Evolutionary conservation across 1,140 invertebrate species (phyloP).

Genomic region (Drosophila rufa): DNA sequence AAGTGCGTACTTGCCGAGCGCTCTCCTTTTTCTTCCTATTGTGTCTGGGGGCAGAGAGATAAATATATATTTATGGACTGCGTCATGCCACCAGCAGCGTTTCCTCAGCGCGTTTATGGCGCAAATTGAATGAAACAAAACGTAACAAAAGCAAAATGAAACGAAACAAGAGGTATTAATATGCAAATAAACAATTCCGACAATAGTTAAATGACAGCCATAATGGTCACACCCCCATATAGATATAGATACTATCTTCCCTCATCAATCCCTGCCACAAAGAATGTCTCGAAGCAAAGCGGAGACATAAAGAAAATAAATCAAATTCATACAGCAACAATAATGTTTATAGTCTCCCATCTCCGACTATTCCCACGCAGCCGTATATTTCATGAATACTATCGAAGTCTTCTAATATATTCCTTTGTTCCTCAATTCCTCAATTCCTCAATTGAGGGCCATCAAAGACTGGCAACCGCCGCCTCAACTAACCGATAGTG

Average conservation of each 20-base stretch:
- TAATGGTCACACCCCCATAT: conserved; percentile 37
- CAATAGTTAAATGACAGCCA: conserved; percentile 45
- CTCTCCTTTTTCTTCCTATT: conserved; percentile 30
- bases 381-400: conserved; percentile 25
- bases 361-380: conserved; percentile 31
- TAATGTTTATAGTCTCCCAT: conserved; percentile 6
- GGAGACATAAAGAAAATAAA: conserved; percentile 33
- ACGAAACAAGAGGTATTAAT: conserved; percentile 32
- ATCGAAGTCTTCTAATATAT: conserved; percentile 47
- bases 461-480: conserved; percentile 27
- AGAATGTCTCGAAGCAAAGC: background rate
- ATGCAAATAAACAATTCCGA: conserved; percentile 48
- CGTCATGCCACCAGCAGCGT: conserved; percentile 49
- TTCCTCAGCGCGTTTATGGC: conserved; percentile 27
- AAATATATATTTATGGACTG: conserved; percentile 43
- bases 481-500: conserved; percentile 28
- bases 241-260: conserved; percentile 30
- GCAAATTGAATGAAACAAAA: conserved; percentile 35
- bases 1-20: conserved; percentile 41
- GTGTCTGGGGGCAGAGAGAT: conserved; percentile 3
- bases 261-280: conserved; percentile 22
- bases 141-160: conserved; percentile 16
- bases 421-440: conserved; percentile 21
- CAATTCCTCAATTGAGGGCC: conserved; percentile 39
- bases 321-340: conserved; percentile 13